Evolutionary conservation across 2,113 vertebrate genomes (phyloP).

Genomic region (Anarrhichthys ocellatus): DNA sequence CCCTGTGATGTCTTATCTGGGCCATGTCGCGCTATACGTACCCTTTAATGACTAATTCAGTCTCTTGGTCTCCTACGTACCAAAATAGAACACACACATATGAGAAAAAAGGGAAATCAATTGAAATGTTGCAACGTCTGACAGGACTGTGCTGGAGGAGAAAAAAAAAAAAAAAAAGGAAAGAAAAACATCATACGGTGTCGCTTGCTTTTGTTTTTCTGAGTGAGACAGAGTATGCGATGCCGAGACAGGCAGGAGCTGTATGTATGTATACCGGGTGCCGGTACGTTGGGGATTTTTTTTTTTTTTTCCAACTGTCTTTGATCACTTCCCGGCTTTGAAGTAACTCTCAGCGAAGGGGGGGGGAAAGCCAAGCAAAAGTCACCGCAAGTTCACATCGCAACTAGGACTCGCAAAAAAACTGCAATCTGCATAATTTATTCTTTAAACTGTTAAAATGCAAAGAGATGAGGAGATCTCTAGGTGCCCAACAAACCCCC

Average conservation of each 20-base stretch:
- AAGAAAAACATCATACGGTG: constrained; percentile 79
- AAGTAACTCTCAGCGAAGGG: constrained; percentile 82
- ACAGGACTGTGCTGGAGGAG: constrained; percentile 78
- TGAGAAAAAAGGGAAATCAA: constrained; percentile 72
- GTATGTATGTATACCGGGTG: constrained; percentile 79
- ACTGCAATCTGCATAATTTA: constrained; percentile 85
- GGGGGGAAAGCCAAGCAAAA: constrained; percentile 72
- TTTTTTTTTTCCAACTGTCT: constrained; percentile 78
- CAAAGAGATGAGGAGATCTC: constrained; percentile 68
- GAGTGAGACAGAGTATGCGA: constrained; percentile 62
- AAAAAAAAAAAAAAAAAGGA: constrained; percentile 18
- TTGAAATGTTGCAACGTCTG: constrained; percentile 81
- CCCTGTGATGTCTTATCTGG: constrained; percentile 80
- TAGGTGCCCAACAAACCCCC: constrained; percentile 66
- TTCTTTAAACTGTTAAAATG: constrained; percentile 72
- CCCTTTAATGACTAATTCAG: constrained; percentile 82
- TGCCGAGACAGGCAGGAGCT: constrained; percentile 77
- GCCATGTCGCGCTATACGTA: constrained; percentile 76
- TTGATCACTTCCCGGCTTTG: constrained; percentile 89
- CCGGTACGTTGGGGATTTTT: constrained; percentile 81
- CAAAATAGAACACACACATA: constrained; percentile 76
- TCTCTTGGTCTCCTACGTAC: constrained; percentile 67
- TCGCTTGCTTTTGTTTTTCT: constrained; percentile 84
- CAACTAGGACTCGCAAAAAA: constrained; percentile 81
- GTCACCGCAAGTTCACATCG: constrained; percentile 83